Evolutionary conservation across 2,113 vertebrate genomes (phyloP).

Genomic region (Xiphorhynchus elegans): DNA sequence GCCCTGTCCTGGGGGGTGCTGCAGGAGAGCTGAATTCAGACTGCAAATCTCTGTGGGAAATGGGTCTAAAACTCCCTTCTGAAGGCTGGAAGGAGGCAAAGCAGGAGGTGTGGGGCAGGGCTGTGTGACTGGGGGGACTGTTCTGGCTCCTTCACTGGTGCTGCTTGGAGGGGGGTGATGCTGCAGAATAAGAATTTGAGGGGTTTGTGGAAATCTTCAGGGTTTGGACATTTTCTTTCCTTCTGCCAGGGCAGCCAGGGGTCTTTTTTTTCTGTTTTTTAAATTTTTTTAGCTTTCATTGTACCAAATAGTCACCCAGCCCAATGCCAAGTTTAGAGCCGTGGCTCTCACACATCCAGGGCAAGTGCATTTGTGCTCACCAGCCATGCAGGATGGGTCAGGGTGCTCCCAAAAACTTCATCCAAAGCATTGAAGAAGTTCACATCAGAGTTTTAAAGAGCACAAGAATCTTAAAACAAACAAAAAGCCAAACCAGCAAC

Average conservation of each 20-base stretch:
- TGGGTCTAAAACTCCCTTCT: neutral
- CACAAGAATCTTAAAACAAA: neutral
- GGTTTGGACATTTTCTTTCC: neutral
- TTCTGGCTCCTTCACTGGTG: neutral
- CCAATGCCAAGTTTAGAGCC: neutral
- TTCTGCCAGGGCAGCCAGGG: neutral
- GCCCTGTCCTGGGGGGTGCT: fast-evolving
- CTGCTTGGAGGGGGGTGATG: neutral
- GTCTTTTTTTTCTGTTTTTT: too few relatives aligned
- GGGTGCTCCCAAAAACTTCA: neutral
- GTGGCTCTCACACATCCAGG: neutral
- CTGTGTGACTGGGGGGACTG: neutral
- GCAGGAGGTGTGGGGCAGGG: neutral
- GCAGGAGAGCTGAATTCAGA: neutral
- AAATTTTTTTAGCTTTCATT: neutral
- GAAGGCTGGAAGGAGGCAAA: neutral
- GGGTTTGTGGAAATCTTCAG: fast-evolving
- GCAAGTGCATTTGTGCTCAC: fast-evolving
- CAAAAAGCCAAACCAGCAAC: neutral
- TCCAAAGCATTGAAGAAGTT: neutral
- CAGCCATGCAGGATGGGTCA: neutral
- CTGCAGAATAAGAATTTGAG: neutral
- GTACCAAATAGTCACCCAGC: neutral
- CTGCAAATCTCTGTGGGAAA: neutral
- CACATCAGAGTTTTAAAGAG: neutral